These are phyloP conservation scores for Hyla sarda DNA, from an alignment of 2,113 vertebrate species.

Conservation along the genomic window DNA sequence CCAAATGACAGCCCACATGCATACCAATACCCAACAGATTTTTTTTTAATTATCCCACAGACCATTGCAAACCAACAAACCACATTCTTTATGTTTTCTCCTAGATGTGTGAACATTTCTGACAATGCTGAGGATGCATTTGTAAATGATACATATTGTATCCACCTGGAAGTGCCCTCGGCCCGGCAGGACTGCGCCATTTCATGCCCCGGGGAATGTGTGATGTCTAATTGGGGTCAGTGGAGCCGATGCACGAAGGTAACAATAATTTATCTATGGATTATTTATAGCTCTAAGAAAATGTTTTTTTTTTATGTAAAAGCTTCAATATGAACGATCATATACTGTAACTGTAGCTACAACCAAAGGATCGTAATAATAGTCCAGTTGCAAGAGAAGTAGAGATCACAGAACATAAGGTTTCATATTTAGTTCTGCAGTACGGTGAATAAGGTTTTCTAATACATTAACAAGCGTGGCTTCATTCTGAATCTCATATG, in stretches of 20 bases:
- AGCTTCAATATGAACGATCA: background rate
- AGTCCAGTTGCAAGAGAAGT: no score
- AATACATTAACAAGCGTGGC: no score
- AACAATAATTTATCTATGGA: conserved; percentile 49
- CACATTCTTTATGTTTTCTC: background rate
- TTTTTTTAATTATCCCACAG: background rate
- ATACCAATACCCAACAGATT: background rate
- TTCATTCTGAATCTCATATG: no score
- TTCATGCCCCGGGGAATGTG: conserved; percentile 88
- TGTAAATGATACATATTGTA: conserved; percentile 80
- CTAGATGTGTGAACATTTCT: conserved; percentile 83
- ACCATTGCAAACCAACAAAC: background rate
- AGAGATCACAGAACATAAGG: no score
- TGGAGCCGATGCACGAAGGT: conserved; percentile 92
- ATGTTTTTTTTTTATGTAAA: background rate
- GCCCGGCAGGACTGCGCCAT: conserved; percentile 81
- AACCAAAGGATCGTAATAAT: background rate
- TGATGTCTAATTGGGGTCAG: conserved; percentile 85
- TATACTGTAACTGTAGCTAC: background rate
- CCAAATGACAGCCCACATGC: no score
- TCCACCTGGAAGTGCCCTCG: conserved; percentile 78
- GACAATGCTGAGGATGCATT: conserved; percentile 65
- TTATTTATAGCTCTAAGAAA: background rate
- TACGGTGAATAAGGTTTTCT: no score
- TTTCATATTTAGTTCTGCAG: no score